Base-by-base conservation (phyloP, 2,113 vertebrate genomes). In the Hoplias malabaricus region DNA sequence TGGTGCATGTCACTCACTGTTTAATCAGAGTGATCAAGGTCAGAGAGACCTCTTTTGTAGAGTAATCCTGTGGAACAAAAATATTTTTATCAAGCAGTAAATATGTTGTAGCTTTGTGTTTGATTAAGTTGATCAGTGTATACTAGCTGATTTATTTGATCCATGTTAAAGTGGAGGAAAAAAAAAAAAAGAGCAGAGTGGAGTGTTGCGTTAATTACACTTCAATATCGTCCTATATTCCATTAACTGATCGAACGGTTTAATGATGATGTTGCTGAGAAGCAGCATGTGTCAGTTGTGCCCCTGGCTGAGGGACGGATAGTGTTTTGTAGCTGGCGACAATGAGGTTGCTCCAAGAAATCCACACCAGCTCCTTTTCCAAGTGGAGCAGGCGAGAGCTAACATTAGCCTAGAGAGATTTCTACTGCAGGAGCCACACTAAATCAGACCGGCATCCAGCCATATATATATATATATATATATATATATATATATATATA, bases 311-410 rank as follows among this genome's bases (percentile, higher is more conserved):
- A 13, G 46, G 46, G 38, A 31, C 9, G 68, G 77, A 73, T 75
- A 75, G 75, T 40, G 40, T 73, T 86, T 86, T 88, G 84, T 89
- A 74, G 25, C 86, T 87, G 87, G 88, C 88, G 88, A 87, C 88
- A 85, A 82, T 79, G 80, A 82, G 87, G 83, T 89, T 46, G 78
- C 86, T 85, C 50, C 56, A 84, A 86, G 88, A 89, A 91, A 91
- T 80, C 81, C 69, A 87, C 91, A 75, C 86, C 83, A 61, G 43
- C 74, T 84, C 85, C 88, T 75, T 86, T 79, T 89, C 80, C 82
- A 75, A 84, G 71, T 14, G 40, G 21, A 89, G 82, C 89, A 89
- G 88, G 86, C 89, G 86, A 86, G 82, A 71, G 84, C 87, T 90
- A 90, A 89, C 90, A 89, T 89, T 90, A 91, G 89, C 85, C 80